A percentile compares a stretch with the other conserved stretches of the same genome.
These are phyloP conservation scores for Mohoua ochrocephala DNA, from an alignment of 2,113 vertebrate species.

Conservation along the genomic window DNA sequence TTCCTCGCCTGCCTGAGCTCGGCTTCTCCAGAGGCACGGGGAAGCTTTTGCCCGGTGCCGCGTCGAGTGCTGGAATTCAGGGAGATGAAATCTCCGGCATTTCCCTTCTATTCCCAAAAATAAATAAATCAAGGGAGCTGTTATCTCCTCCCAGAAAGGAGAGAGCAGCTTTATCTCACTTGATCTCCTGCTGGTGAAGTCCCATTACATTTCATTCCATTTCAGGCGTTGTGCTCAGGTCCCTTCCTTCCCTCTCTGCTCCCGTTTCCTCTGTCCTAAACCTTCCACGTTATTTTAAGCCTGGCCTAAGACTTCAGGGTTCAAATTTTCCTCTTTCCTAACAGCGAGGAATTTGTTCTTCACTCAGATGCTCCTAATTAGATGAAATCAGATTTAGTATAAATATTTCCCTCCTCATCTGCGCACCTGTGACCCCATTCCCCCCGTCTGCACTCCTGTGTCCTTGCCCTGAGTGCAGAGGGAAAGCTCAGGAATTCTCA, in stretches of 20 bases:
- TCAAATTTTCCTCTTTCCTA: not conserved
- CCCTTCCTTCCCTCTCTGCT: not conserved
- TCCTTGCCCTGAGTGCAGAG: not conserved
- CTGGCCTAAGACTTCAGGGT: not conserved
- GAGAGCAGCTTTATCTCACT: not conserved
- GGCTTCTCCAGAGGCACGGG: not conserved
- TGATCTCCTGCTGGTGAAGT: not conserved
- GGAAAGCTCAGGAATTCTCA: not conserved
- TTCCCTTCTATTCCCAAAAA: not conserved
- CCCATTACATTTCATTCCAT: not conserved
- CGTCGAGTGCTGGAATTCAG: not conserved
- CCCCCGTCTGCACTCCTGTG: not conserved
- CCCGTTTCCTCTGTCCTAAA: not conserved
- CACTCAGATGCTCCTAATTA: not conserved
- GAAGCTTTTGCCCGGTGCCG: fast-evolving
- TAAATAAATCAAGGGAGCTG: not conserved
- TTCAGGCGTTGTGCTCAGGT: not conserved
- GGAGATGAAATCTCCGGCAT: not conserved
- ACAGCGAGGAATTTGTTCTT: not conserved
- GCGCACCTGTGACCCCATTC: not conserved
- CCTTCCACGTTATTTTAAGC: not conserved
- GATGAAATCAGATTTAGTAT: not conserved
- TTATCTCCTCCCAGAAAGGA: not conserved
- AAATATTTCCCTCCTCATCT: not conserved
- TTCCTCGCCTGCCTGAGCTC: not conserved